Conservation (phyloP, 2,888 invertebrate genomes). For the Octonoba sinensis region DNA sequence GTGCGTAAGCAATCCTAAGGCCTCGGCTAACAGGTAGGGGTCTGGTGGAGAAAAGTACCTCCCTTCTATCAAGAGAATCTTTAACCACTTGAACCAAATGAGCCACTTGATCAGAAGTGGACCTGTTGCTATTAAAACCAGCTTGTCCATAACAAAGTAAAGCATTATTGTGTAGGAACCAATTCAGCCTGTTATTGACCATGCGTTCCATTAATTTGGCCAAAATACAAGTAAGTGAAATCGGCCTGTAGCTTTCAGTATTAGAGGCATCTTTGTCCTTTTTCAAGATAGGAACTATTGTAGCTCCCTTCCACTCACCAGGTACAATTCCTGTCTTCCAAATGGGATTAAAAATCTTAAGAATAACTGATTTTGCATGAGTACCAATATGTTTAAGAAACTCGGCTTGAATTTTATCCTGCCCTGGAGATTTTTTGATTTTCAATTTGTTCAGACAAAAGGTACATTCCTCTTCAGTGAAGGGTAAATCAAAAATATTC, state of each 20-base stretch:
- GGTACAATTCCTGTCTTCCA: background rate
- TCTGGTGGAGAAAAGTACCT: too few species aligned
- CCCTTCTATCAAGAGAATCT: background rate
- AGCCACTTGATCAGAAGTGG: background rate
- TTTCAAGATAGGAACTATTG: slow-evolving; percentile 7
- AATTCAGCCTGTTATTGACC: slow-evolving; percentile 5
- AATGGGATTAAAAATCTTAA: slow-evolving; percentile 3
- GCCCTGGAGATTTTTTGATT: slow-evolving; percentile 8
- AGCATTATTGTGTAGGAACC: background rate
- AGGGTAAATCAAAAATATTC: slow-evolving; percentile 8
- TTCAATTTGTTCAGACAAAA: slow-evolving; percentile 1
- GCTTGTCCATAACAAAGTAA: background rate
- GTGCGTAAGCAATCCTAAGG: too few species aligned
- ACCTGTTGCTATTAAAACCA: background rate
- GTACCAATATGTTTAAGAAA: slow-evolving; percentile 19
- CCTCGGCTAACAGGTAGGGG: too few species aligned
- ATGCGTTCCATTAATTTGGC: slow-evolving; percentile 2
- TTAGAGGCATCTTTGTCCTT: slow-evolving; percentile 1
- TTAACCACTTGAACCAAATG: slow-evolving; percentile 3
- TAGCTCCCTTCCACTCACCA: background rate
- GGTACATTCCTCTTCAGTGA: slow-evolving; percentile 12
- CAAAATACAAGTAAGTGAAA: background rate
- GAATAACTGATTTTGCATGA: background rate
- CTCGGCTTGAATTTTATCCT: slow-evolving; percentile 16
- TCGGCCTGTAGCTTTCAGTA: background rate